phyloP scores from a whole-genome alignment of 2,797 vertebrate genomes.

The Clarias fuscus region DNA sequence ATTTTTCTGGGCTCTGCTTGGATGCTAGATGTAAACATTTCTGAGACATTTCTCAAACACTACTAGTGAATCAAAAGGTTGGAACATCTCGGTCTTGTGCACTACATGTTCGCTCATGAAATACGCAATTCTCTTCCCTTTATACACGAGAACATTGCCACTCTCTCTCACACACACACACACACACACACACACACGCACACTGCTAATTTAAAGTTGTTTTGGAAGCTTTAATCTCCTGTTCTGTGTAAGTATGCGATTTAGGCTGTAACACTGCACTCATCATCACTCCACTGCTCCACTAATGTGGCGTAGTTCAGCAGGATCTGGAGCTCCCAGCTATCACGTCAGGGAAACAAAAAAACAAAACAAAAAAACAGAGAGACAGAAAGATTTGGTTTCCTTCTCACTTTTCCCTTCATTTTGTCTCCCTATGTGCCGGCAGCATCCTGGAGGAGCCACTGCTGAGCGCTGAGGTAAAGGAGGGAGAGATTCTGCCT shows the following conservation, averaged over 20 bases:
- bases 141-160: neutral
- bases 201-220: slow-evolving; percentile 42
- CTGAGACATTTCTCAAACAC: neutral
- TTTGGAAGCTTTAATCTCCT: slow-evolving; percentile 52
- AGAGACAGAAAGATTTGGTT: slow-evolving; percentile 1
- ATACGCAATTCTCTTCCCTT: neutral
- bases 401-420: slow-evolving; percentile 28
- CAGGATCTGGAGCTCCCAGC: slow-evolving; percentile 27
- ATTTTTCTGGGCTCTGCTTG: neutral
- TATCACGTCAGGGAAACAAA: slow-evolving; percentile 40
- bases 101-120: slow-evolving; percentile 46
- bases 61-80: slow-evolving; percentile 14
- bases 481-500: slow-evolving; percentile 78
- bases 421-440: slow-evolving; percentile 9
- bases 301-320: slow-evolving; percentile 18
- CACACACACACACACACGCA: too few species aligned
- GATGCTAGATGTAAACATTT: neutral
- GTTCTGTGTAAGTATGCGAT: slow-evolving; percentile 32
- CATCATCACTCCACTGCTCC: slow-evolving; percentile 19
- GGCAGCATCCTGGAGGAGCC: slow-evolving; percentile 76
- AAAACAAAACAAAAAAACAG: slow-evolving; percentile 22
- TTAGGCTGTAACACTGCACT: slow-evolving; percentile 28
- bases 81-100: slow-evolving; percentile 46
- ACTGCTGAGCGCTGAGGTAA: slow-evolving; percentile 73
- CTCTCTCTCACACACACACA: neutral